Conservation (phyloP, 2,888 invertebrate species). For the Cryptosula pallasiana region DNA sequence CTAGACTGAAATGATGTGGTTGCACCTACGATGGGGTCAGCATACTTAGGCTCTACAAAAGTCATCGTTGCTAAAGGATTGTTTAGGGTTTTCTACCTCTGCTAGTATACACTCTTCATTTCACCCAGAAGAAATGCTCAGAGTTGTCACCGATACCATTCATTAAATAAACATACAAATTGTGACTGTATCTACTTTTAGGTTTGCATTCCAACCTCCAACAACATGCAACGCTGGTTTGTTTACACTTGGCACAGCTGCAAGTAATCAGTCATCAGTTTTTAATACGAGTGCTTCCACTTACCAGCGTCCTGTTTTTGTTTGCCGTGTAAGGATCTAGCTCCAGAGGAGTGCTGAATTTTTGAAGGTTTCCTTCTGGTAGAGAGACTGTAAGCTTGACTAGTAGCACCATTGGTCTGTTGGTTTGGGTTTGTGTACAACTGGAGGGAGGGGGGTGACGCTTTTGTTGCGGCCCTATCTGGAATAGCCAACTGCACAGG, state of each 20-base stretch:
- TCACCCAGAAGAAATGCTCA: no score
- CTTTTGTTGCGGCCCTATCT: not conserved
- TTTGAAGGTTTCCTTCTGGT: not conserved
- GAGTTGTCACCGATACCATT: no score
- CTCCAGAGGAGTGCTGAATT: not conserved
- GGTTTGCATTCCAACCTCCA: no score
- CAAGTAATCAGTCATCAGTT: no score
- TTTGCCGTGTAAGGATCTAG: not conserved
- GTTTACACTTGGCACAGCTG: no score
- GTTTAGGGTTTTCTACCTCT: no score
- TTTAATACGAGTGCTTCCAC: no score
- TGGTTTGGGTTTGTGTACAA: not conserved
- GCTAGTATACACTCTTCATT: no score
- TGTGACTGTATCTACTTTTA: no score
- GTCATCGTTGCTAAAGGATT: no score
- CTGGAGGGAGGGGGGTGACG: not conserved
- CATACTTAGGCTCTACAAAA: slow-evolving; percentile 40
- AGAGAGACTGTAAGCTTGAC: not conserved
- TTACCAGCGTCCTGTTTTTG: not conserved
- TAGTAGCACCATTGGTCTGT: not conserved
- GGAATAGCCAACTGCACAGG: not conserved
- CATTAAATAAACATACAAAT: no score
- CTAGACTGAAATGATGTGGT: slow-evolving; percentile 45
- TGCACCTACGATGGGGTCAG: slow-evolving; percentile 43
- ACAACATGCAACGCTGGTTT: no score